A percentile compares a stretch with the other conserved stretches of the same genome.
These are phyloP conservation scores for Otus sunia DNA, from an alignment of 2,113 vertebrate species.

Conservation along the genomic window DNA sequence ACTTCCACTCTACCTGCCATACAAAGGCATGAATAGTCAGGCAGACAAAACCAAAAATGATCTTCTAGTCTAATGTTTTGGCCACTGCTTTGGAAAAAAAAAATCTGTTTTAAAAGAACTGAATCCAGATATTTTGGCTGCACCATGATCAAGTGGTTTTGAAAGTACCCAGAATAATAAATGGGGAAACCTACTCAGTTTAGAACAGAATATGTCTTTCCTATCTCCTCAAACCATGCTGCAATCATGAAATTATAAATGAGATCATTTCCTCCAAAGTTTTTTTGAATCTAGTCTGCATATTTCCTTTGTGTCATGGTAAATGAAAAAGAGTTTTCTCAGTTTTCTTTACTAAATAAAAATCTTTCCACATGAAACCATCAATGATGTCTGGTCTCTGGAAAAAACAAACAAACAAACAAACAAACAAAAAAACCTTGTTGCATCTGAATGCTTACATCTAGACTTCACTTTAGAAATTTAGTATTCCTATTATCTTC, in stretches of 20 bases:
- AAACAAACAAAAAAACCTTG: neutral
- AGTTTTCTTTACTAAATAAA: neutral
- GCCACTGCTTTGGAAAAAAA: neutral
- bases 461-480: neutral
- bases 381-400: neutral
- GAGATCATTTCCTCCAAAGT: neutral
- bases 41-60: neutral
- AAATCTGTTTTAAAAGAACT: neutral
- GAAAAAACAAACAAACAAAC: too few species aligned
- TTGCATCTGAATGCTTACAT: neutral
- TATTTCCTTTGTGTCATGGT: neutral
- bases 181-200: neutral
- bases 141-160: neutral
- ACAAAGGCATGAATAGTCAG: neutral
- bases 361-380: neutral
- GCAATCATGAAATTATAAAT: neutral
- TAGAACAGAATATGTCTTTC: neutral
- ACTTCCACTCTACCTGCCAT: neutral
- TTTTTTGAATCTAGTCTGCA: neutral
- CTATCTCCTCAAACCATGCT: neutral
- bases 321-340: neutral
- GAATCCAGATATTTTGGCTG: neutral
- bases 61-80: neutral
- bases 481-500: neutral
- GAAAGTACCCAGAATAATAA: neutral